phyloP scores from a whole-genome alignment of 2,888 invertebrate genomes.

The Incurvaria masculella region DNA sequence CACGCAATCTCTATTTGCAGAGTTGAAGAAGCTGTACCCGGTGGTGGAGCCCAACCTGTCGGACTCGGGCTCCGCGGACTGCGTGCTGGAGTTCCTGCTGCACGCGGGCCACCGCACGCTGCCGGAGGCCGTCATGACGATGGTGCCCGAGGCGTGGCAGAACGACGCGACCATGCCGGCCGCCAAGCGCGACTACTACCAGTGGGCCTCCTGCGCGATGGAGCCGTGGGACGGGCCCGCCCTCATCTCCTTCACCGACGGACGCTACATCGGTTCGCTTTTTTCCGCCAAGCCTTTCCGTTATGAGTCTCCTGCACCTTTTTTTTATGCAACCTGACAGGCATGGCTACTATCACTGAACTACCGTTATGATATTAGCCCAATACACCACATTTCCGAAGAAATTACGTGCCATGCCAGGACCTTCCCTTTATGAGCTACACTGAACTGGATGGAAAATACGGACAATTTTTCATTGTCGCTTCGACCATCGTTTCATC shows the following conservation, averaged over 20 bases:
- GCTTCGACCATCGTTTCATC: too few species aligned
- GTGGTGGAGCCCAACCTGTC: conserved; percentile 97
- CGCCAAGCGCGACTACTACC: conserved; percentile 93
- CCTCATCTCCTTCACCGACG: conserved; percentile 95
- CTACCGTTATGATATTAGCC: too few species aligned
- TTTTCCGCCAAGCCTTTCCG: too few species aligned
- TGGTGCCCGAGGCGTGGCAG: conserved; percentile 99
- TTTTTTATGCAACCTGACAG: too few species aligned
- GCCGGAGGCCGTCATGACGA: conserved; percentile 98
- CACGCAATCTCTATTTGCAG: too few species aligned
- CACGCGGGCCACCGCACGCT: conserved; percentile 88
- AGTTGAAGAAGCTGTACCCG: conserved; percentile 87
- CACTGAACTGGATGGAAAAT: too few species aligned
- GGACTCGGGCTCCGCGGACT: conserved; percentile 97
- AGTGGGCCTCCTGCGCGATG: conserved; percentile 97
- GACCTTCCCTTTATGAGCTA: too few species aligned
- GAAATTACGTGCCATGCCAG: too few species aligned
- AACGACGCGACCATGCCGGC: conserved; percentile 89
- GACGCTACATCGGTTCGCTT: conserved; percentile 85
- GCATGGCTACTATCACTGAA: too few species aligned
- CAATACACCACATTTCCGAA: too few species aligned
- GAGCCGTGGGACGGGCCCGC: conserved; percentile 99
- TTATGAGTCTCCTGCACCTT: too few species aligned
- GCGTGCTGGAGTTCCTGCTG: conserved; percentile 95
- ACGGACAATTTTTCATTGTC: too few species aligned